These are phyloP conservation scores for Drosophila ambigua DNA, from an alignment of 1,140 invertebrate genomes.

Conservation along the genomic window DNA sequence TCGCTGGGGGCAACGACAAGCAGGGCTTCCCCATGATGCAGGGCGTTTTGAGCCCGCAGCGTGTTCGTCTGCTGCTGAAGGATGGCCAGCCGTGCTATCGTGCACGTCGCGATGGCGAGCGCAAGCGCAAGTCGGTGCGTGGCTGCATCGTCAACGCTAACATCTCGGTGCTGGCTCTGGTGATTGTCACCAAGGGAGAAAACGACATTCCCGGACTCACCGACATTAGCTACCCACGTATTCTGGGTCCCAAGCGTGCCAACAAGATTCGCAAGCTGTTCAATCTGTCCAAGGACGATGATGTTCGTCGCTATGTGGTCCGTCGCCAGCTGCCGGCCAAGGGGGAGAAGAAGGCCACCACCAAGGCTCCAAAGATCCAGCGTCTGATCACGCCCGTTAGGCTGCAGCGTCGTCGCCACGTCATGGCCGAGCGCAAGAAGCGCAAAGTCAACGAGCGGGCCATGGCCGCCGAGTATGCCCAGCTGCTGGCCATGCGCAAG, in stretches of 20 bases:
- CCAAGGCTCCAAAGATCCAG: conserved; percentile 96
- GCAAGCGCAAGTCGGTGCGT: conserved; percentile 98
- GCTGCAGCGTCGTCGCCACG: conserved; percentile 86
- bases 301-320: conserved; percentile 97
- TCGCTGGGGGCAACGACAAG: conserved; percentile 99
- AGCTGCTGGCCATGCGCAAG: conserved; percentile 95
- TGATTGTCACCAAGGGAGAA: conserved; percentile 97
- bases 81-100: conserved; percentile 99
- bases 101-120: conserved; percentile 96
- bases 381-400: conserved; percentile 96
- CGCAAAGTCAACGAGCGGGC: conserved; percentile 87
- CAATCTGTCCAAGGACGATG: conserved; percentile 97
- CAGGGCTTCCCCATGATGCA: conserved; percentile 99
- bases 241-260: conserved; percentile 98
- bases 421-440: conserved; percentile 89
- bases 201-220: conserved; percentile 98
- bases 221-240: conserved; percentile 95
- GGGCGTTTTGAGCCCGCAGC: conserved; percentile 97
- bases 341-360: conserved; percentile 71
- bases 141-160: conserved; percentile 99
- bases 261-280: conserved; percentile 98
- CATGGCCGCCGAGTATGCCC: conserved; percentile 94
- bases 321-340: conserved; percentile 93
- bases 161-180: conserved; percentile 95
- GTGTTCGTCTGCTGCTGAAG: conserved; percentile 96